phyloP scores from a whole-genome alignment of 35 echinoderm and acorn worm genomes.

The Strongylocentrotus purpuratus region DNA sequence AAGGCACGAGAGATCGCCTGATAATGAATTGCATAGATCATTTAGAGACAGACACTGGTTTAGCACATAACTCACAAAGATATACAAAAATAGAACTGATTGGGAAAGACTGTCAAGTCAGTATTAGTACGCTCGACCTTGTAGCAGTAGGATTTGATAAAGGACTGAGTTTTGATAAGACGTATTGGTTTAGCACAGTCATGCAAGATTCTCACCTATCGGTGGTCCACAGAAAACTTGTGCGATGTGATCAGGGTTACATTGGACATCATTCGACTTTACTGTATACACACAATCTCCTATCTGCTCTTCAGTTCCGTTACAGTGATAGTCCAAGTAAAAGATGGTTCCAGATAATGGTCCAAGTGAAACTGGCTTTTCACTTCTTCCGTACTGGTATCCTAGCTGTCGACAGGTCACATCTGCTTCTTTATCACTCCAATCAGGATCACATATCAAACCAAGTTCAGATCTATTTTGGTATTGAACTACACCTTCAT shows the following conservation, averaged over 20 bases:
- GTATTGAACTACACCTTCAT: constrained; percentile 3
- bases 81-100: no score
- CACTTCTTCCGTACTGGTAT: background rate
- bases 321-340: constrained; percentile 1
- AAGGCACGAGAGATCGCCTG: no score
- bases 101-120: no score
- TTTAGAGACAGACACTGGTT: no score
- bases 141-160: no score
- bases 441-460: constrained; percentile 24
- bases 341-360: background rate
- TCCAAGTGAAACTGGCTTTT: background rate
- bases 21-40: no score
- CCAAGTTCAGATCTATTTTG: background rate
- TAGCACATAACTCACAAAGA: no score
- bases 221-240: constrained; percentile 30
- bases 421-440: constrained; percentile 4
- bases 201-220: background rate
- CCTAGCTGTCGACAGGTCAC: constrained; percentile 25
- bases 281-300: background rate
- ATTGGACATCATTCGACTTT: background rate
- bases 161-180: no score
- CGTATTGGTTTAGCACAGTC: background rate
- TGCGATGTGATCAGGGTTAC: background rate
- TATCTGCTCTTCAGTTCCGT: background rate
- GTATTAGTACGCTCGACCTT: no score